Percentiles rank a stretch among this genome's conserved stretches.
phyloP scores from a whole-genome alignment of 2,797 vertebrate species.

The Hozukius guyotensis region DNA sequence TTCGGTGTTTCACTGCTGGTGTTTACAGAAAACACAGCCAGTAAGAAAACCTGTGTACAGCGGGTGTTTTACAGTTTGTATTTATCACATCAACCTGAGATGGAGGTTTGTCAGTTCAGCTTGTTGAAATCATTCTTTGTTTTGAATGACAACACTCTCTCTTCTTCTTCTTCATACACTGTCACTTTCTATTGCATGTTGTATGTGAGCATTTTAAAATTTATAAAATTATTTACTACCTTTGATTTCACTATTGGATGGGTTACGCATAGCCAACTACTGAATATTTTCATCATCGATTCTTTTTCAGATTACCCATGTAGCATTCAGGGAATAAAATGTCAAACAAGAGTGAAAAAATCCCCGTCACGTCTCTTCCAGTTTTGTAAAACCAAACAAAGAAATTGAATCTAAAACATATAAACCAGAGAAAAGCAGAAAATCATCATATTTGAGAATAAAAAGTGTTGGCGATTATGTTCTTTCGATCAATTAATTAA shows the following conservation, averaged over 20 bases:
- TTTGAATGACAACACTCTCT: neutral
- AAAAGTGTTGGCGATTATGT: neutral
- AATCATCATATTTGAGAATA: neutral
- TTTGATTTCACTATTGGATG: neutral
- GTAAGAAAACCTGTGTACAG: neutral
- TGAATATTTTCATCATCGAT: neutral
- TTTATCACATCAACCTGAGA: neutral
- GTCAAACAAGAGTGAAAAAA: neutral
- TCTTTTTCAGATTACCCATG: neutral
- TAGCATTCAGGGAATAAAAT: neutral
- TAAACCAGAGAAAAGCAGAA: neutral
- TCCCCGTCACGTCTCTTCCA: neutral
- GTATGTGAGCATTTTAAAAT: neutral
- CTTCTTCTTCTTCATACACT: neutral
- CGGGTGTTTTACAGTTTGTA: neutral
- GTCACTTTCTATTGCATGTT: neutral
- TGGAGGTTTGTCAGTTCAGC: neutral
- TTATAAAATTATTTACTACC: neutral
- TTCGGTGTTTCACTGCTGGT: constrained; percentile 7
- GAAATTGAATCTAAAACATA: neutral
- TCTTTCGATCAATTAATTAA: neutral
- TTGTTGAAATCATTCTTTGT: neutral
- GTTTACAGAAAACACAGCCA: constrained; percentile 40
- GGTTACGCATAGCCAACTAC: neutral
- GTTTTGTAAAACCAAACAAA: neutral